phyloP scores from a whole-genome alignment of 2,113 vertebrate species.

The Proterorhinus semilunaris region DNA sequence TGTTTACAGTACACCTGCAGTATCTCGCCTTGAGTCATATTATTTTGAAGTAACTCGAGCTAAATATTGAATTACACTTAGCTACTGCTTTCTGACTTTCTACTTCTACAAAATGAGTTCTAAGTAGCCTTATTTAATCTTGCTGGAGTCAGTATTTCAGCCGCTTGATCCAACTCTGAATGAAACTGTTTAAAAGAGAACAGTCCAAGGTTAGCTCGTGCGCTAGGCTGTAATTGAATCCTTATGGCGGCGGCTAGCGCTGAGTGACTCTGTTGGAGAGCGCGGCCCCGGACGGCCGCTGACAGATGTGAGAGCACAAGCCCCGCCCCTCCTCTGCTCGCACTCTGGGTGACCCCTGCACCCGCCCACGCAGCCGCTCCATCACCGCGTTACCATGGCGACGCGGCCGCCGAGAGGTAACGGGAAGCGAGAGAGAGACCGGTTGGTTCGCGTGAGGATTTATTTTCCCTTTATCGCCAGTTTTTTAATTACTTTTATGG shows the following conservation, averaged over 20 bases:
- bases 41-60: too few species aligned
- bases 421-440: slow-evolving; percentile 25
- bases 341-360: slow-evolving; percentile 68
- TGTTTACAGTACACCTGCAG: too few species aligned
- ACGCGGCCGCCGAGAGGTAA: slow-evolving; percentile 34
- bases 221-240: slow-evolving; percentile 61
- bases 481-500: too few species aligned
- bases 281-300: slow-evolving; percentile 52
- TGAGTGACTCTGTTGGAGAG: slow-evolving; percentile 8
- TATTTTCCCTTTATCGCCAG: too few species aligned
- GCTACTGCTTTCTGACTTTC: too few species aligned
- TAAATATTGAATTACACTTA: too few species aligned
- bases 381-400: slow-evolving; percentile 60
- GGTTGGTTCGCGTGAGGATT: too few species aligned
- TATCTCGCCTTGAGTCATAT: too few species aligned
- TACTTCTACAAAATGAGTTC: too few species aligned
- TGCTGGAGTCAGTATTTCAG: too few species aligned
- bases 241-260: slow-evolving; percentile 47
- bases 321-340: slow-evolving; percentile 55
- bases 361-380: slow-evolving; percentile 61
- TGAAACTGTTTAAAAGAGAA: neutral
- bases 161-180: too few species aligned
- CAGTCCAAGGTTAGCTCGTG: slow-evolving; percentile 46
- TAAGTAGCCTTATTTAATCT: too few species aligned
- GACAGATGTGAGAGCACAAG: slow-evolving; percentile 62